A percentile compares a stretch with the other conserved stretches of the same genome.
phyloP scores from a whole-genome alignment of 2,888 invertebrate genomes.

The Hoplodrina ambigua region DNA sequence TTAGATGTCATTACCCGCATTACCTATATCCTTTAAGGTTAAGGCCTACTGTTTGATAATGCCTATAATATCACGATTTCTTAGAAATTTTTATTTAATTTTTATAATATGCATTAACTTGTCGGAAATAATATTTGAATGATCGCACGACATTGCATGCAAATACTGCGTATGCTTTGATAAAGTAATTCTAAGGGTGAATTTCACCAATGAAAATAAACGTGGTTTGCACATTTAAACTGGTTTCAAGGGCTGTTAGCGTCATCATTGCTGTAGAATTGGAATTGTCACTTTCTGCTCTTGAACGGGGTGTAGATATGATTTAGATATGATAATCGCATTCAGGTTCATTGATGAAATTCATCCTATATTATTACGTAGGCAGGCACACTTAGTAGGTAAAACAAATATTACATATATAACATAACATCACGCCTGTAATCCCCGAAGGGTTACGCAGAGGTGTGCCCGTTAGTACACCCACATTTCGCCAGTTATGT shows the following conservation, averaged over 20 bases:
- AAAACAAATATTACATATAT: too few relatives aligned
- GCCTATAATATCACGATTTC: conserved; percentile 9
- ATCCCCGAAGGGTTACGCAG: too few relatives aligned
- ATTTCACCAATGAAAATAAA: too few relatives aligned
- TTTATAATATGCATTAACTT: conserved; percentile 4
- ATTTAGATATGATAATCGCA: not conserved
- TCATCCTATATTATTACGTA: not conserved
- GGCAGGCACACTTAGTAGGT: not conserved
- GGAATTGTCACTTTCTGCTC: too few relatives aligned
- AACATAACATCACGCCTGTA: too few relatives aligned
- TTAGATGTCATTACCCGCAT: conserved; percentile 23
- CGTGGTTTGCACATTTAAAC: too few relatives aligned
- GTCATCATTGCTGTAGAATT: too few relatives aligned
- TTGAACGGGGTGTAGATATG: not conserved
- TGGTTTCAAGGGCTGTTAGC: too few relatives aligned
- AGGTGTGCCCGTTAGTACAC: too few relatives aligned
- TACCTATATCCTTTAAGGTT: conserved; percentile 24
- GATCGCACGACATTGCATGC: conserved; percentile 17
- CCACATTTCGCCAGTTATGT: too few relatives aligned
- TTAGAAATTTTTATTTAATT: conserved; percentile 4
- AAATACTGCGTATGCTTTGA: conserved; percentile 7
- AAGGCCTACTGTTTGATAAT: conserved; percentile 28
- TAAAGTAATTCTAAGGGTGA: not conserved
- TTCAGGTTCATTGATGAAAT: not conserved
- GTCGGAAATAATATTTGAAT: not conserved